Percentiles rank a stretch among this genome's conserved stretches.
These are phyloP conservation scores for Ardeotis arabs DNA, from an alignment of 2,113 vertebrate genomes.

Conservation along the genomic window DNA sequence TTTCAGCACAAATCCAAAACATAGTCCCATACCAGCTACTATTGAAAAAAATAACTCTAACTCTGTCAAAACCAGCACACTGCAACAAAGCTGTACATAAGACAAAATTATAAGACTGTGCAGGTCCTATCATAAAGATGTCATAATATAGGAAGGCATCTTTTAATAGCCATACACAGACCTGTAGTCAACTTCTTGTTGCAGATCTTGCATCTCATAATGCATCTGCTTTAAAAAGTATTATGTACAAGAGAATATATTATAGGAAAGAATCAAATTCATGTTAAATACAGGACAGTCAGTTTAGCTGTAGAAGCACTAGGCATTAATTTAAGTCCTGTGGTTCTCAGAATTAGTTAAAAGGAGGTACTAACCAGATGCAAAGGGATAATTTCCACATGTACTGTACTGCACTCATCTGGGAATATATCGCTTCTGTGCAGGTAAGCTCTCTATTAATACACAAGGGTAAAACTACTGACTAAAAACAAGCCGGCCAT, in stretches of 20 bases:
- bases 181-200: neutral
- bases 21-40: neutral
- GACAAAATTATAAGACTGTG: neutral
- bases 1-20: neutral
- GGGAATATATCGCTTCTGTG: neutral
- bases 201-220: neutral
- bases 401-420: neutral
- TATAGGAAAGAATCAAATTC: neutral
- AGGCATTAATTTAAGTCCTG: neutral
- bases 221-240: neutral
- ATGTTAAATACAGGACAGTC: neutral
- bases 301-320: neutral
- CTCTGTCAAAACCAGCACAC: neutral
- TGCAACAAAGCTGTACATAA: neutral
- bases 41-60: neutral
- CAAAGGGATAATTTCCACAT: neutral
- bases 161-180: neutral
- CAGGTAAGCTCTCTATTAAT: neutral
- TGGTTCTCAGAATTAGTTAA: neutral
- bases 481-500: neutral
- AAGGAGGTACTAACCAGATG: neutral
- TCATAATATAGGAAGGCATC: neutral
- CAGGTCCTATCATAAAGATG: neutral
- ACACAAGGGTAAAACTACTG: neutral
- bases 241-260: fast-evolving